These are phyloP conservation scores for Amblyjoppa proteus DNA, from an alignment of 2,888 invertebrate species.

Conservation along the genomic window DNA sequence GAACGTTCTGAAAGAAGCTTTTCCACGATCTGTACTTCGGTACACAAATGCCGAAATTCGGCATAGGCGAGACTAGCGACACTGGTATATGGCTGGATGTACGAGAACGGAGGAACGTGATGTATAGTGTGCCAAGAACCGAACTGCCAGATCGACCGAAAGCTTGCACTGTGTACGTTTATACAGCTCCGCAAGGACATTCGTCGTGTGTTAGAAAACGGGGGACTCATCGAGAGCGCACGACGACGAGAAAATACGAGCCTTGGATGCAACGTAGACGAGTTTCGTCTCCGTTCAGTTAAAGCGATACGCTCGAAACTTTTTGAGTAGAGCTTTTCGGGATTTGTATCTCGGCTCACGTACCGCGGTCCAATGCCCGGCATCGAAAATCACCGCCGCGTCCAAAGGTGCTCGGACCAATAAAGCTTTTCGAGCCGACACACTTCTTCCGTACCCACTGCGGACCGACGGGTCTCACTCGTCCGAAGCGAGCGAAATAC, in stretches of 20 bases:
- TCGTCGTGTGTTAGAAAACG: conserved; percentile 28
- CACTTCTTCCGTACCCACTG: background rate
- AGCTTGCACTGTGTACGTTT: conserved; percentile 45
- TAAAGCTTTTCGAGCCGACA: conserved; percentile 48
- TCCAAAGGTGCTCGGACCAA: conserved; percentile 42
- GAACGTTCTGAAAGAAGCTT: conserved; percentile 48
- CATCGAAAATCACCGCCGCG: conserved; percentile 32
- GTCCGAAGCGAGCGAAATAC: background rate
- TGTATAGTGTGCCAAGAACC: background rate
- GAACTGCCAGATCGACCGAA: conserved; percentile 39
- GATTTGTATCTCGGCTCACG: conserved; percentile 57
- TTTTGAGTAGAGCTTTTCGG: conserved; percentile 62
- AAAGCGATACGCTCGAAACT: conserved; percentile 42
- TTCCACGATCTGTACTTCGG: conserved; percentile 38
- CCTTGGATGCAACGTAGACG: conserved; percentile 18
- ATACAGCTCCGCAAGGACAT: conserved; percentile 25
- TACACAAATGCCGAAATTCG: background rate
- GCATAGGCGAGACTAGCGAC: background rate
- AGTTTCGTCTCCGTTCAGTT: conserved; percentile 19
- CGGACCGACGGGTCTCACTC: background rate
- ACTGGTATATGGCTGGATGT: background rate
- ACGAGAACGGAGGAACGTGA: conserved; percentile 15
- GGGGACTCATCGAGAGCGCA: conserved; percentile 4
- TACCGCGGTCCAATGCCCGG: conserved; percentile 20
- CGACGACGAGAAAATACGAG: conserved; percentile 23